Evolutionary conservation across 1,140 invertebrate genomes (phyloP).

Genomic region (Spodoptera litura): DNA sequence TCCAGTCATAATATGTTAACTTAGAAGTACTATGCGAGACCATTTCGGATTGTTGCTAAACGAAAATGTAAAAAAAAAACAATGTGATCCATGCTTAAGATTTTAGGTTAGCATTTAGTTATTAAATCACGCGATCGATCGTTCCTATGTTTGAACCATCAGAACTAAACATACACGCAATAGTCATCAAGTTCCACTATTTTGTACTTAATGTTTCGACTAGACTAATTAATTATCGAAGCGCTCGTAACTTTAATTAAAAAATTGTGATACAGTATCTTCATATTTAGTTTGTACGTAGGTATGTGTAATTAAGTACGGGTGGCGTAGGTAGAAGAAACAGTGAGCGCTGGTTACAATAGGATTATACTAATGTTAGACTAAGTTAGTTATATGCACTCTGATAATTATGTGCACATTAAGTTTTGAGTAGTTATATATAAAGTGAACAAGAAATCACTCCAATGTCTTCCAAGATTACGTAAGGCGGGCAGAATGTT

Average conservation of each 20-base stretch:
- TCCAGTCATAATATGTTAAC: conserved; percentile 85
- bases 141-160: conserved; percentile 75
- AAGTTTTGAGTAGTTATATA: conserved; percentile 34
- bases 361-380: conserved; percentile 18
- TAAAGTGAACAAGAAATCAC: conserved; percentile 56
- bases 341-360: conserved; percentile 36
- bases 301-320: conserved; percentile 63
- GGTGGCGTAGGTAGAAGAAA: conserved; percentile 61
- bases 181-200: conserved; percentile 68
- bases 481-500: conserved; percentile 49
- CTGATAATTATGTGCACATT: conserved; percentile 36
- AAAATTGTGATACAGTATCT: conserved; percentile 79
- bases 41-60: conserved; percentile 63
- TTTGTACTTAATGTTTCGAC: conserved; percentile 79
- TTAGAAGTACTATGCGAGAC: conserved; percentile 74
- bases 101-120: conserved; percentile 67
- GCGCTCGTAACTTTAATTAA: conserved; percentile 67
- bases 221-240: conserved; percentile 55
- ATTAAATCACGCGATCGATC: conserved; percentile 66
- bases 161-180: conserved; percentile 68
- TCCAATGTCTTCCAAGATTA: conserved; percentile 78
- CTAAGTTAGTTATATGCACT: conserved; percentile 27
- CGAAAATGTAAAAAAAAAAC: conserved; percentile 68
- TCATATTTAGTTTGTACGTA: conserved; percentile 65
- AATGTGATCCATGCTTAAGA: conserved; percentile 78